Evolutionary conservation across 2,797 vertebrate genomes (phyloP).

Genomic region (Gallirallus australis): DNA sequence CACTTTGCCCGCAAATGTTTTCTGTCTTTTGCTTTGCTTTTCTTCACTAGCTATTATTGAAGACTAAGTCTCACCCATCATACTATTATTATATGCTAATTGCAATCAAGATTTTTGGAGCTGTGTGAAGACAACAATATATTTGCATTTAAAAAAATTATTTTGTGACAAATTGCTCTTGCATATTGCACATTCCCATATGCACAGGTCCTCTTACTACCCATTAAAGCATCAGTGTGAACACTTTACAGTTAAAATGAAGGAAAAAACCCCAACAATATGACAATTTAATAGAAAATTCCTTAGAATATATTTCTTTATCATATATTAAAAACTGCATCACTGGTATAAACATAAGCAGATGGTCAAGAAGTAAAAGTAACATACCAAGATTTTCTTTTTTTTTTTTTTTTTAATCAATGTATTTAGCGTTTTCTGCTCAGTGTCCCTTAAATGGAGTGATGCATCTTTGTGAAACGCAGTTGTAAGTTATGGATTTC

Average conservation of each 20-base stretch:
- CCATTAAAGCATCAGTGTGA: not conserved
- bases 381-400: not conserved
- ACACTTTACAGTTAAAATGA: not conserved
- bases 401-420: not conserved
- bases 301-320: not conserved
- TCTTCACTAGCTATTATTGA: not conserved
- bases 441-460: not conserved
- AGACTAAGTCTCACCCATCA: not conserved
- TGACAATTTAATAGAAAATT: not conserved
- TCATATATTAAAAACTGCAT: not conserved
- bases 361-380: not conserved
- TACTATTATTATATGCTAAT: conserved; percentile 66
- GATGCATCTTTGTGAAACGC: not conserved
- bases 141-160: conserved; percentile 43
- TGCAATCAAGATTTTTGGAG: conserved; percentile 46
- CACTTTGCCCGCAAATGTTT: not conserved
- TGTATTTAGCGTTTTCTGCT: not conserved
- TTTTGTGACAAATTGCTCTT: conserved; percentile 57
- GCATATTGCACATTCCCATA: not conserved
- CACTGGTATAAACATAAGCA: not conserved
- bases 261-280: not conserved
- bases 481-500: not conserved
- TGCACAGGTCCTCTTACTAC: not conserved
- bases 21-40: conserved; percentile 22
- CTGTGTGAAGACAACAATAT: not conserved